Base-by-base conservation (phyloP, 2,888 invertebrate genomes). In the Caenorhabditis auriculariae region DNA sequence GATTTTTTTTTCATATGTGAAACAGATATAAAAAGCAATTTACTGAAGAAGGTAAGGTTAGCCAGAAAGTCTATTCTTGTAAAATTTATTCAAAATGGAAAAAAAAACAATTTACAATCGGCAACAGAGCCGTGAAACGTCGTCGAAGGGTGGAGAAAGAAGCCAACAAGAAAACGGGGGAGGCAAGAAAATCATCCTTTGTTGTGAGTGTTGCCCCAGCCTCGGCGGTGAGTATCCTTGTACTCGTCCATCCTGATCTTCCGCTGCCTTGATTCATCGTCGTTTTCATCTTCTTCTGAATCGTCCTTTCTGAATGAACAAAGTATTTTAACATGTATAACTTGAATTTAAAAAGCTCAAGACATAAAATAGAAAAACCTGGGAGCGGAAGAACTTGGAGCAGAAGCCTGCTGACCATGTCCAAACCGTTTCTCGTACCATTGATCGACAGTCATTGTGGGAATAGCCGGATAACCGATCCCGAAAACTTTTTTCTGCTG, bases 401-500 rank as follows among this genome's bases (percentile, higher is more conserved):
- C 9, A 32, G 9, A n/a, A 32, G 35, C 9, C 9, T 12, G 35
- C 12, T 48, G 32, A 7, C 48, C 37, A 38, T 35, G 26, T 41
- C 41, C 38, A 26, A 26, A 27, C 46, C n/a, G 7, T 26, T 44
- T 21, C 7, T n/a, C 23, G 82, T 93, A 95, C 85, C 94, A 94
- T 84, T 98, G 95, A 78, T 93, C 89, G 0, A 98, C 90, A 0
- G 93, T 92, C 86, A 93, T 87, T 1, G 91, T 88, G 2, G 96
- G 94, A 52, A 94, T 82, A 72, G 91, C 88, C 1, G 96, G 96
- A 85, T 98, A 98, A 0, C 96, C 96, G 35, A 89, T 86, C 0
- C 96, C 98, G 84, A 87, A 93, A 12, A 96, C 90, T 32, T 90
- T 88, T 84, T 94, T 95, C 84, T 96, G 94, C 4, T 89, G 76